phyloP scores from a whole-genome alignment of 2,797 vertebrate genomes.

The Oryzias dopingdopingensis region DNA sequence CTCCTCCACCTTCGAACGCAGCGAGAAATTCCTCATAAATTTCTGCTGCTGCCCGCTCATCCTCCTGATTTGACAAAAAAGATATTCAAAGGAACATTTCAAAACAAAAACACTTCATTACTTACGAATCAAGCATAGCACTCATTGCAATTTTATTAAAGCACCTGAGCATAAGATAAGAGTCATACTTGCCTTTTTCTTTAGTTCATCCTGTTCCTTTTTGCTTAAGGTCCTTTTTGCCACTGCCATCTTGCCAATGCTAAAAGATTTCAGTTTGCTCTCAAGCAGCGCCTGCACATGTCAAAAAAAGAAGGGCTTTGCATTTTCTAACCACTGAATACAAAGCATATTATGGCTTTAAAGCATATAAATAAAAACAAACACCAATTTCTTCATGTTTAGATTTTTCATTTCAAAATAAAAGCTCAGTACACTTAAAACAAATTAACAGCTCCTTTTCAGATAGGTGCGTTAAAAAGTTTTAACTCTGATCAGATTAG shows the following conservation, averaged over 20 bases:
- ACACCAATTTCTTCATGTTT: background rate
- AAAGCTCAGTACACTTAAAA: too few species aligned
- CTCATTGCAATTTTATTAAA: too few species aligned
- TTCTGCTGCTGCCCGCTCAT: conserved; percentile 96
- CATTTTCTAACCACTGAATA: background rate
- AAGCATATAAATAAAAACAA: background rate
- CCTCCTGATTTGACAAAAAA: conserved; percentile 80
- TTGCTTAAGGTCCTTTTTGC: conserved; percentile 96
- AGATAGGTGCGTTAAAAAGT: too few species aligned
- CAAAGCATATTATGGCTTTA: background rate
- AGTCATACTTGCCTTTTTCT: conserved; percentile 88
- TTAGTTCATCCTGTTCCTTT: conserved; percentile 97
- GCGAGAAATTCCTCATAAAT: conserved; percentile 99
- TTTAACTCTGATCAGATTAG: too few species aligned
- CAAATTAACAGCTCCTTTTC: too few species aligned
- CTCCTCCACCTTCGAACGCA: conserved; percentile 96
- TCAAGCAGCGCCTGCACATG: conserved; percentile 86
- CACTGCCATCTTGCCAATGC: conserved; percentile 96
- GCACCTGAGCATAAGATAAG: too few species aligned
- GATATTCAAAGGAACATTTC: background rate
- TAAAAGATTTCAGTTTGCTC: conserved; percentile 96
- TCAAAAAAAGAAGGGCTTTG: conserved; percentile 31
- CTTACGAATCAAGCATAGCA: too few species aligned
- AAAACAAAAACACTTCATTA: background rate
- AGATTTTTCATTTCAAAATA: too few species aligned